Evolutionary conservation across 2,113 vertebrate genomes (phyloP).

Genomic region (Loxodonta africana): DNA sequence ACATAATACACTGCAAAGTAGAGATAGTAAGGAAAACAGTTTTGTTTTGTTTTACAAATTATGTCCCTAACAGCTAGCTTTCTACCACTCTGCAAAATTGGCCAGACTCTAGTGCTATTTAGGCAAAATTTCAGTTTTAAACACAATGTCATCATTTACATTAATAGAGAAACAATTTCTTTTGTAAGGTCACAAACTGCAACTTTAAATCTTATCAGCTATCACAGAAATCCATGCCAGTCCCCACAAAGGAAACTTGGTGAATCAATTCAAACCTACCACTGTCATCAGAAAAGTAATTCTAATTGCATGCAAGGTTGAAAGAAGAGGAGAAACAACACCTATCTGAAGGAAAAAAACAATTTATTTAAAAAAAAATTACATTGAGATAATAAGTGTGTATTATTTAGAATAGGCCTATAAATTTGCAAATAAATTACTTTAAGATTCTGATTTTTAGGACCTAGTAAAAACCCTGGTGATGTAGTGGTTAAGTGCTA

Average conservation of each 20-base stretch:
- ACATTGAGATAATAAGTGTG: background rate
- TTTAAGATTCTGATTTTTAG: background rate
- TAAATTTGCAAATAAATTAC: background rate
- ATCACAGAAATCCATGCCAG: background rate
- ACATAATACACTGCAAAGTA: background rate
- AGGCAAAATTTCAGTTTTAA: background rate
- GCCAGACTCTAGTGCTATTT: background rate
- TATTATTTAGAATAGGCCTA: background rate
- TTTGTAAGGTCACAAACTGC: background rate
- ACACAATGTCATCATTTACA: background rate
- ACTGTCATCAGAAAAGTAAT: background rate
- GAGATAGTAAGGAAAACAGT: background rate
- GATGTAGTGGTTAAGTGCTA: too few species aligned
- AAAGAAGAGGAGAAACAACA: background rate
- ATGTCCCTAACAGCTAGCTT: too few species aligned
- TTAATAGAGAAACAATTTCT: background rate
- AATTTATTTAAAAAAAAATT: background rate
- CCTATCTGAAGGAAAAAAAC: fast-evolving
- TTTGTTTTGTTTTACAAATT: background rate
- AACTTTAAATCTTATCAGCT: background rate
- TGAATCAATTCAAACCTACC: background rate
- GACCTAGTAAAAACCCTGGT: background rate
- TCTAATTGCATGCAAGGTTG: background rate
- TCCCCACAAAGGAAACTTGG: background rate
- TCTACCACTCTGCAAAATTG: background rate